phyloP scores from a whole-genome alignment of 2,113 vertebrate genomes.

The Chloebia gouldiae region DNA sequence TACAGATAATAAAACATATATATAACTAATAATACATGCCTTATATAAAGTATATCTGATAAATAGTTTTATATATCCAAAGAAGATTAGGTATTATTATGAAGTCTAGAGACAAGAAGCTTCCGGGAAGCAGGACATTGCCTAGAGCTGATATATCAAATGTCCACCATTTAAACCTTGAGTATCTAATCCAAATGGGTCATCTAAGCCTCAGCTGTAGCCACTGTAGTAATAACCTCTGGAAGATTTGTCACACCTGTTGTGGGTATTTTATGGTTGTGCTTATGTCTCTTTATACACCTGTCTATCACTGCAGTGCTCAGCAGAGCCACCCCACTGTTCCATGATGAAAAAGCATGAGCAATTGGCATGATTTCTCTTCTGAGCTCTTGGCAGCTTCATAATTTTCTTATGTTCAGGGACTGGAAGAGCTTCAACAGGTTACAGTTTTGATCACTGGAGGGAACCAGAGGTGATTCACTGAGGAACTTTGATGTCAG shows the following conservation, averaged over 20 bases:
- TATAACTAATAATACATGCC: neutral
- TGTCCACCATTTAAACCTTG: neutral
- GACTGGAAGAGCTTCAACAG: neutral
- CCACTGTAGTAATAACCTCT: neutral
- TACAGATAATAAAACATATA: neutral
- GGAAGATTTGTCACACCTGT: neutral
- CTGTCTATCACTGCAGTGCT: neutral
- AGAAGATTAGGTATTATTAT: neutral
- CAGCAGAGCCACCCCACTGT: neutral
- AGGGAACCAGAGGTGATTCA: neutral
- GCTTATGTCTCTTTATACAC: neutral
- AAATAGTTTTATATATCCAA: neutral
- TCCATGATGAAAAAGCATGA: neutral
- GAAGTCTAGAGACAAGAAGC: neutral
- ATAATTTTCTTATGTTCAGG: neutral
- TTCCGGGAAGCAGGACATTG: neutral
- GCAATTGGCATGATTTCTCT: neutral
- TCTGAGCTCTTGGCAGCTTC: neutral
- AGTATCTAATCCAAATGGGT: neutral
- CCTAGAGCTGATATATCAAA: neutral
- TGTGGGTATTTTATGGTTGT: neutral
- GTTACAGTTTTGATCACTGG: neutral
- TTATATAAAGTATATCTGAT: neutral
- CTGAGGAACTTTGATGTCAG: neutral
- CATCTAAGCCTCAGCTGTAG: neutral